phyloP scores from a whole-genome alignment of 2,888 invertebrate genomes.

The Cremastinae sp. region DNA sequence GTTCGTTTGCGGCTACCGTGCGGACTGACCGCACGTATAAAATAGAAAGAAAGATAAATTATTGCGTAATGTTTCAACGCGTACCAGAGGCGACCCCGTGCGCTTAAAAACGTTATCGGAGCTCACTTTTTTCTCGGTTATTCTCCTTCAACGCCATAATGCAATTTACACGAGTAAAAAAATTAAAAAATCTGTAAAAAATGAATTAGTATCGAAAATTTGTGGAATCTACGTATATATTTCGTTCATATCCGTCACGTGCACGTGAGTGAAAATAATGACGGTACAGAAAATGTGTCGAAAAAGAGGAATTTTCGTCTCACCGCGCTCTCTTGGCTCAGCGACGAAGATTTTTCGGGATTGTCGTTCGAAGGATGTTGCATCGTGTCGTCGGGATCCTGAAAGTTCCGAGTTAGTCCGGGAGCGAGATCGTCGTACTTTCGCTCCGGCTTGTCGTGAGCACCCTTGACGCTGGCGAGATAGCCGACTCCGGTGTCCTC shows the following conservation, averaged over 20 bases:
- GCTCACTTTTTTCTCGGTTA: too few species aligned
- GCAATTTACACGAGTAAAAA: too few species aligned
- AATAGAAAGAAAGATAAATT: background rate
- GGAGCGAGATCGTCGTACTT: constrained; percentile 34
- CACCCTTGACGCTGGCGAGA: constrained; percentile 73
- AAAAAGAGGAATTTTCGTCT: constrained; percentile 53
- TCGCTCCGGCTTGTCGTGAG: constrained; percentile 48
- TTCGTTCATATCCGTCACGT: too few species aligned
- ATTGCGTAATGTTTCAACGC: constrained; percentile 43
- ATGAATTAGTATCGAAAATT: too few species aligned
- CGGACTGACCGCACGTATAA: constrained; percentile 18
- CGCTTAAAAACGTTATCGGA: constrained; percentile 10
- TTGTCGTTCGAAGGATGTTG: constrained; percentile 57
- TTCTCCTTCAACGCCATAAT: too few species aligned
- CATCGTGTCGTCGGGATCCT: constrained; percentile 31
- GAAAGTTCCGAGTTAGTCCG: constrained; percentile 33
- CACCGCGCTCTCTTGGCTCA: constrained; percentile 73
- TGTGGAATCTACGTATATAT: too few species aligned
- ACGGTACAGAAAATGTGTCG: background rate
- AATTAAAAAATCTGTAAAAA: too few species aligned
- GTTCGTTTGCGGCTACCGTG: constrained; percentile 23
- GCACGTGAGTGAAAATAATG: too few species aligned
- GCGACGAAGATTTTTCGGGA: constrained; percentile 67
- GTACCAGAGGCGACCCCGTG: background rate
- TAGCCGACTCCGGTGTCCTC: constrained; percentile 74